Conservation (phyloP, 2,113 vertebrate species). For the Vicugna pacos region DNA sequence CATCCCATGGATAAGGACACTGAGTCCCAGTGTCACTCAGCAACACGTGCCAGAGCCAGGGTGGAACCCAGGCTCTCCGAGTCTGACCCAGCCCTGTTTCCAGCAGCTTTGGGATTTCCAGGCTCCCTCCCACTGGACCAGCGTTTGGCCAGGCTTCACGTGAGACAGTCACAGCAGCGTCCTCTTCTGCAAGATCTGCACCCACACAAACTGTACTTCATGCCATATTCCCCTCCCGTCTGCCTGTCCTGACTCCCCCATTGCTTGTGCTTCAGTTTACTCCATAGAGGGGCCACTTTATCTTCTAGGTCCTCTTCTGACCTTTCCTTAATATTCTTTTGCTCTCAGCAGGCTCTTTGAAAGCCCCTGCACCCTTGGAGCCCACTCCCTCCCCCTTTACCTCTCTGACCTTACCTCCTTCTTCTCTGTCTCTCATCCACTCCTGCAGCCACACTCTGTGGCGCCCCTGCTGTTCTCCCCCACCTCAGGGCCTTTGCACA, state of each 20-base stretch:
- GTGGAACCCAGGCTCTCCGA: neutral
- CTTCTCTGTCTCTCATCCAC: neutral
- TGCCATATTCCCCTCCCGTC: neutral
- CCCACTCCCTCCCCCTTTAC: too few species aligned
- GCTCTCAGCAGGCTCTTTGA: neutral
- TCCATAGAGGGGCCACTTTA: neutral
- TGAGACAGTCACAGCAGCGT: neutral
- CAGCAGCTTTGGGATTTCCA: neutral
- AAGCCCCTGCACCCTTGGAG: neutral
- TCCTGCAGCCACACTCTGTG: neutral
- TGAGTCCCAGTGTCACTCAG: neutral
- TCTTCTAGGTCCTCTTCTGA: neutral
- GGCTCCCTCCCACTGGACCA: neutral
- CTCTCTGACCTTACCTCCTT: neutral
- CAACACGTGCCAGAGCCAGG: neutral
- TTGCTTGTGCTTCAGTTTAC: neutral
- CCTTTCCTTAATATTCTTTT: neutral
- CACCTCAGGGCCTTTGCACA: slow-evolving; percentile 20
- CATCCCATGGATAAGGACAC: neutral
- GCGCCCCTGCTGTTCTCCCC: neutral
- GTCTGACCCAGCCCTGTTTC: neutral
- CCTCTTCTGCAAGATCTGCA: neutral
- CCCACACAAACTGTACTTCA: neutral
- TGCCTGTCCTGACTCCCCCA: neutral
- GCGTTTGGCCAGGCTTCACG: neutral